A percentile compares a stretch with the other conserved stretches of the same genome.
phyloP scores from a whole-genome alignment of 1,140 invertebrate species.

The Penaeus indicus region DNA sequence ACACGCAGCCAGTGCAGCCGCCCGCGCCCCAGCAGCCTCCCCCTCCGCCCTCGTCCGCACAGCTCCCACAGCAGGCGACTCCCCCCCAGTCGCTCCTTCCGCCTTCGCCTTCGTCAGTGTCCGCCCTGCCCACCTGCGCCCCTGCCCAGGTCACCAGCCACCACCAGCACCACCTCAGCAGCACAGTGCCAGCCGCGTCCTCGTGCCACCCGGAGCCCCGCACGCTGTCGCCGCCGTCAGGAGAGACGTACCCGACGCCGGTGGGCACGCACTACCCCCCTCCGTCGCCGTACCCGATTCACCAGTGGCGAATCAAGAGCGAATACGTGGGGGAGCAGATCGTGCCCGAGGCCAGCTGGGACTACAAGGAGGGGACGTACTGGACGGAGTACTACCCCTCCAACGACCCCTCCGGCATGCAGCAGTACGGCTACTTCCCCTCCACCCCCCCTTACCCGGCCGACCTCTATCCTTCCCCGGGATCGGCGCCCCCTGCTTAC shows the following conservation, averaged over 20 bases:
- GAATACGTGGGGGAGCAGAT: conserved; percentile 27
- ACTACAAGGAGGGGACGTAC: conserved; percentile 18
- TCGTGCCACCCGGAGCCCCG: conserved; percentile 6
- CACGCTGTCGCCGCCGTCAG: conserved; percentile 27
- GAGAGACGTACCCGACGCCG: neutral
- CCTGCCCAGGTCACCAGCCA: neutral
- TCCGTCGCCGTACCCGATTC: neutral
- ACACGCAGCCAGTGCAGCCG: neutral
- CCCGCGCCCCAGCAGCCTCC: neutral
- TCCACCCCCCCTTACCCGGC: conserved; percentile 39
- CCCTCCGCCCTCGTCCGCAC: neutral
- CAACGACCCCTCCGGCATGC: neutral
- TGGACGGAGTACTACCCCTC: conserved; percentile 35
- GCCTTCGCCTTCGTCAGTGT: too few species aligned
- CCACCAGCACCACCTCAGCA: conserved; percentile 1
- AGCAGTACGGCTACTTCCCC: conserved; percentile 36
- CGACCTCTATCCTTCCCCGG: conserved; percentile 28
- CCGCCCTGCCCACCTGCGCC: too few species aligned
- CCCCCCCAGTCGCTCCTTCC: too few species aligned
- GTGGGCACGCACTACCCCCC: neutral
- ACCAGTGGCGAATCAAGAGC: conserved; percentile 29
- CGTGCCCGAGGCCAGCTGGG: conserved; percentile 38
- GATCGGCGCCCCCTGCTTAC: conserved; percentile 7
- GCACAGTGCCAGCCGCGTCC: neutral
- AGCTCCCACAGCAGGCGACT: too few species aligned